Base-by-base conservation (phyloP, 30 jellyfish, hydroid and myxozoan species). In the Haliclystus octoradiatus region DNA sequence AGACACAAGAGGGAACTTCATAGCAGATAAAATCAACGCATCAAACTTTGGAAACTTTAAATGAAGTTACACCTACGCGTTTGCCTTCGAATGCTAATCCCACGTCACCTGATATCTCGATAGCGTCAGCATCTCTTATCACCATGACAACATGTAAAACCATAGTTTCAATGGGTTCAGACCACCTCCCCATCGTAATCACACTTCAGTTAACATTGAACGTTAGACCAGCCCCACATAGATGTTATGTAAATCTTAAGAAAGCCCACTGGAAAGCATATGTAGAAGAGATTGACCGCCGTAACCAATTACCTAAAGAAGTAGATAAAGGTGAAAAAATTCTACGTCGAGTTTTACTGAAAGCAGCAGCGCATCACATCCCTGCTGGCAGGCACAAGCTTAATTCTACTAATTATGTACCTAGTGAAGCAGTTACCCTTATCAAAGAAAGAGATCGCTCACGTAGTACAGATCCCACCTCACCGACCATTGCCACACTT, bases 321-420 rank as follows among this genome's bases (percentile, higher is more conserved):
- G 57, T 19, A 5, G 57, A 40, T 9, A 40, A 19, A 5, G 57
- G 57, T 5, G 57, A 40, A 40, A 40, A 40, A 19, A 40, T 40
- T 9, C 19, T 9, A 19, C 57, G 19, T 5, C 9, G 19, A 40
- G 9, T 9, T 40, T 19, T 40, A 19, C 57, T 40, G 14, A 40
- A 19, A 19, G 57, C 57, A 40, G 57, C 57, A 19, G 57, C 57
- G 19, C 57, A 40, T 19, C 19, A 40, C 19, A 40, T 40, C 57
- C 57, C 57, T 40, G 19, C 57, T 19, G 57, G 57, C 19, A 40
- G 57, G 57, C 57, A 40, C 57, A 40, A 40, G n/a, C n/a, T n/a
- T n/a, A n/a, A n/a, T n/a, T n/a, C n/a, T n/a, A n/a, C n/a, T n/a
- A n/a, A n/a, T n/a, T n/a, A n/a, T n/a, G 57, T 40, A 19, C 19